Base-by-base conservation (phyloP, 2,888 invertebrate genomes). In the Pomacea canaliculata region DNA sequence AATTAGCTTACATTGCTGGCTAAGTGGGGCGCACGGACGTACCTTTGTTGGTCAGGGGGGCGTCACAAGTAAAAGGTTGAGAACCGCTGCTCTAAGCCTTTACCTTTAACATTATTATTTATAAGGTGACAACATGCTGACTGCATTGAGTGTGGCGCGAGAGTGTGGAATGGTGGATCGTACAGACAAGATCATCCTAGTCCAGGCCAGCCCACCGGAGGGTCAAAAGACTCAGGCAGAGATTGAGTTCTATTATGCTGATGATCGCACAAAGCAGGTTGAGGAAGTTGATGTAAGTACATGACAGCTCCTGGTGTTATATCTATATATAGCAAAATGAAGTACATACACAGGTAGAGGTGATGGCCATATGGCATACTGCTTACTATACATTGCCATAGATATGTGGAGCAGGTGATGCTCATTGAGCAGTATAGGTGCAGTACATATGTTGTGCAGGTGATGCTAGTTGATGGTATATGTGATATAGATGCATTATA, bases 91-190 rank as follows among this genome's bases (percentile, higher is more conserved):
- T 37, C 37, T 37, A 37, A 37, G 5, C 37, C 37, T 37, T 37
- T 37, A 37, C 37, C 37, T 37, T 37, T 3, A 37, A 37, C 3
- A 37, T 37, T 37, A 37, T 37, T 37, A 56, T 56, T 10, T 63
- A 7, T 8, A 60, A 94, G 93, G 93, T 23, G 91, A 91, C 84
- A 91, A 91, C 83, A 90, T 98, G 89, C 92, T 97, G 83, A 98
- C 98, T 0, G 98, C 97, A 0, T 93, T 97, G 71, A 97, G 97
- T 85, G 98, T 98, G 18, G 97, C 97, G 0, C 81, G 89, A 51
- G 90, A 91, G 88, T 98, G 97, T 91, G 96, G 95, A 0, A 96
- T 98, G 85, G 93, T 98, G 0, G 93, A 92, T 27, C 90, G 91
- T 4, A 90, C 91, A 7, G 93, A 93, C 77, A 91, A 92, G 13